phyloP scores from a whole-genome alignment of 2,797 vertebrate species.

The Brachyalestes nurse region DNA sequence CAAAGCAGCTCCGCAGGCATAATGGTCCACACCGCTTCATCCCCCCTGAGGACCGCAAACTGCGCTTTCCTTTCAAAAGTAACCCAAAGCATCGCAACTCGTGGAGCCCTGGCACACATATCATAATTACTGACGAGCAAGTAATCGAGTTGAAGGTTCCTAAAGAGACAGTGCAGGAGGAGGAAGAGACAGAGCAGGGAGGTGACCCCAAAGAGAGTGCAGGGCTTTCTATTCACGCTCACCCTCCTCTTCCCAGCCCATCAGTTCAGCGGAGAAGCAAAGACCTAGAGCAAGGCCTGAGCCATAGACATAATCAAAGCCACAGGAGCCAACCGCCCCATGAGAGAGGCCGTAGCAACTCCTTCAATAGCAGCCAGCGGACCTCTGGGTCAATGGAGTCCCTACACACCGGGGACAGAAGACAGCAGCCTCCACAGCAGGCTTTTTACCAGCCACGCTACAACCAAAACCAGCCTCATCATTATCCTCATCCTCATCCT shows the following conservation, averaged over 20 bases:
- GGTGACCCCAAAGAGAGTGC: conserved; percentile 72
- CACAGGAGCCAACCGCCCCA: conserved; percentile 71
- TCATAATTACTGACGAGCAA: conserved; percentile 95
- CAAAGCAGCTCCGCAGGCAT: conserved; percentile 92
- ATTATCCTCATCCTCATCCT: conserved; percentile 66
- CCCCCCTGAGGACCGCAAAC: conserved; percentile 95
- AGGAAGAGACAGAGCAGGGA: conserved; percentile 63
- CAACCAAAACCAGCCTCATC: conserved; percentile 74
- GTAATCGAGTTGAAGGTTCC: conserved; percentile 95
- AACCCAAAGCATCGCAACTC: conserved; percentile 96
- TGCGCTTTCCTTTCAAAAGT: conserved; percentile 98
- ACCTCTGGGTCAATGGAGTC: conserved; percentile 72
- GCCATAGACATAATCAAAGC: conserved; percentile 79
- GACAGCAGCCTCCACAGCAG: conserved; percentile 75
- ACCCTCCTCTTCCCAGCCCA: conserved; percentile 68
- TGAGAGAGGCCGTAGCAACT: conserved; percentile 91
- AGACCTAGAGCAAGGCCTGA: conserved; percentile 82
- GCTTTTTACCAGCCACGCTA: conserved; percentile 79
- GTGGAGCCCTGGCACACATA: conserved; percentile 97
- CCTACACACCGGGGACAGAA: conserved; percentile 67
- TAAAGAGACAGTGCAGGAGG: conserved; percentile 86
- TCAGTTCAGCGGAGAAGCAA: conserved; percentile 71
- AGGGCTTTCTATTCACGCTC: conserved; percentile 72
- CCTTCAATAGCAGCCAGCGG: conserved; percentile 86
- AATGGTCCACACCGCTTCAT: conserved; percentile 93